phyloP scores from a whole-genome alignment of 1,140 invertebrate species.

The Drosophila willistoni region DNA sequence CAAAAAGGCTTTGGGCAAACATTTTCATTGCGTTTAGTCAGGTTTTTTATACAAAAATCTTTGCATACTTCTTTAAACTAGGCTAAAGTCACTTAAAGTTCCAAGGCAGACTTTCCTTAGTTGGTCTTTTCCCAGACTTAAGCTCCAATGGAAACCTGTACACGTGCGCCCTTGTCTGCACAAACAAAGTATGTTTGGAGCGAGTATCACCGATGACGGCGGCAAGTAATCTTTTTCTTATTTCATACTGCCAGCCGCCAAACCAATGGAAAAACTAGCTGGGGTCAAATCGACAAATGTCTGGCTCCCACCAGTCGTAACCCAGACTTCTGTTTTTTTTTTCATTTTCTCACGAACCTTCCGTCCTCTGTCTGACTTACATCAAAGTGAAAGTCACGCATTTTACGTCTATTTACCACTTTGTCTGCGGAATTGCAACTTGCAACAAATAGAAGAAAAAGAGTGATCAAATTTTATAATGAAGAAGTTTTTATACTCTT shows the following conservation, averaged over 20 bases:
- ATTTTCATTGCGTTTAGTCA: slow-evolving; percentile 1
- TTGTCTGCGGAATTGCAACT: slow-evolving; percentile 52
- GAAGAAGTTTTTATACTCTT: background rate
- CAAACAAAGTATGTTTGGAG: slow-evolving; percentile 29
- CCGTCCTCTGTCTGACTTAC: slow-evolving; percentile 20
- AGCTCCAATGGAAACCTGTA: background rate
- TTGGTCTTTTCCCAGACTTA: slow-evolving; percentile 11
- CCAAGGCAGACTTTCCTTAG: background rate
- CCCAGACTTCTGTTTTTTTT: background rate
- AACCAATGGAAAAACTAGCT: slow-evolving; percentile 45
- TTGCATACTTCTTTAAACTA: slow-evolving; percentile 9
- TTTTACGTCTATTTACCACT: slow-evolving; percentile 73
- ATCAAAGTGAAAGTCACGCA: slow-evolving; percentile 77
- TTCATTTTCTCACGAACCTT: background rate
- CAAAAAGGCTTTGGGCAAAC: background rate
- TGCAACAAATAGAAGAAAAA: slow-evolving; percentile 1
- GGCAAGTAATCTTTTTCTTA: slow-evolving; percentile 24
- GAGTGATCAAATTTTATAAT: background rate
- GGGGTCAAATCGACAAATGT: slow-evolving; percentile 46
- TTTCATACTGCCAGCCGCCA: slow-evolving; percentile 24
- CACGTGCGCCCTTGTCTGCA: slow-evolving; percentile 44
- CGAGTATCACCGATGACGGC: slow-evolving; percentile 3
- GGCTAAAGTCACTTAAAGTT: background rate
- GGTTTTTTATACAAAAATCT: background rate
- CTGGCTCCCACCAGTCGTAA: slow-evolving; percentile 12